phyloP scores from a whole-genome alignment of 2,888 invertebrate genomes.

The Mesochorus sp. region DNA sequence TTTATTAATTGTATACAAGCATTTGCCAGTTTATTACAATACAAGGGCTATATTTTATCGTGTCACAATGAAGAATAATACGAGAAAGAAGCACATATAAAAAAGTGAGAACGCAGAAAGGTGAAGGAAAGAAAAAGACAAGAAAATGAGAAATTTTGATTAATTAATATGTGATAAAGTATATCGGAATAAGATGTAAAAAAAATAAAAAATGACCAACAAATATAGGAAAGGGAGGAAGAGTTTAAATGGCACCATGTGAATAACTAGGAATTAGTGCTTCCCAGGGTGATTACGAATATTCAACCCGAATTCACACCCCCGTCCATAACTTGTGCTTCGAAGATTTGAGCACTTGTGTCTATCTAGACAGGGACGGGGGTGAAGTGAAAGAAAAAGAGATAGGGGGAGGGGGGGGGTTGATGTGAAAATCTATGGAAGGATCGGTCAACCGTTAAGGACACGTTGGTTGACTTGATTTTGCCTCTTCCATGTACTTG shows the following conservation, averaged over 20 bases:
- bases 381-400: too few relatives aligned
- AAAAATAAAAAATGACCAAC: too few relatives aligned
- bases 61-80: too few relatives aligned
- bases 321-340: too few relatives aligned
- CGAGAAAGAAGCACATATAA: too few relatives aligned
- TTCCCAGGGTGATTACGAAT: constrained; percentile 59
- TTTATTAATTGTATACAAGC: too few relatives aligned
- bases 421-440: constrained; percentile 41
- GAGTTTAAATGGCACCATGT: background rate
- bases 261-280: constrained; percentile 39
- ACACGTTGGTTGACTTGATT: constrained; percentile 44
- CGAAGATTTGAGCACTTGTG: constrained; percentile 32
- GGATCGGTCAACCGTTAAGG: constrained; percentile 50
- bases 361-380: background rate
- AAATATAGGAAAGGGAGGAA: too few relatives aligned
- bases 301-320: constrained; percentile 21
- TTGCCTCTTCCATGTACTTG: constrained; percentile 25
- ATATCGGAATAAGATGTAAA: background rate
- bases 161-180: background rate
- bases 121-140: background rate
- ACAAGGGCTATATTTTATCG: too few relatives aligned
- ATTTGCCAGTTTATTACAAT: too few relatives aligned
- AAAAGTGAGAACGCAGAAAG: background rate
- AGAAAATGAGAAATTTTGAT: background rate
- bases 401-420: background rate